phyloP scores from a whole-genome alignment of 2,888 invertebrate genomes.

The Muscina levida region DNA sequence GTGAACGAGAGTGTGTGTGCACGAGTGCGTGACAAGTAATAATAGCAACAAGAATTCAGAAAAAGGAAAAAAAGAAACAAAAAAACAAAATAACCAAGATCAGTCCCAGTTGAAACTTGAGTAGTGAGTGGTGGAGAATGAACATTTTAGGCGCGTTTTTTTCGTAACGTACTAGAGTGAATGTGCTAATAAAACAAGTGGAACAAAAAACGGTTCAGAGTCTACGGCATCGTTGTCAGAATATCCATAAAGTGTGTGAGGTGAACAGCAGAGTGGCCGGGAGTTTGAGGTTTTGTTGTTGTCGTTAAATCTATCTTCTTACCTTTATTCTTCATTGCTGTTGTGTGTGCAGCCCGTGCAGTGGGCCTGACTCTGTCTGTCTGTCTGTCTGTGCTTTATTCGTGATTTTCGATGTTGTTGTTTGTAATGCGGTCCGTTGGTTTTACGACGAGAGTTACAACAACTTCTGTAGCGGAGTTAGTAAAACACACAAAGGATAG shows the following conservation, averaged over 20 bases:
- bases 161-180: neutral
- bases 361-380: no score
- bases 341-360: neutral
- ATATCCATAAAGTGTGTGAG: neutral
- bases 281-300: neutral
- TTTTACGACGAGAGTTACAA: slow-evolving; percentile 9
- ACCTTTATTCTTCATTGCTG: neutral
- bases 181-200: slow-evolving; percentile 16
- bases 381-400: no score
- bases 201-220: slow-evolving; percentile 19
- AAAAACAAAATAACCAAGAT: no score
- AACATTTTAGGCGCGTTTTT: slow-evolving; percentile 14
- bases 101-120: slow-evolving; percentile 22
- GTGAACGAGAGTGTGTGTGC: slow-evolving; percentile 25
- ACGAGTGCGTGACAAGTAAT: neutral
- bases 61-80: neutral
- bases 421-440: neutral
- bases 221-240: neutral
- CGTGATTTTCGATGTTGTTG: neutral
- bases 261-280: neutral
- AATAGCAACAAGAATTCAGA: neutral
- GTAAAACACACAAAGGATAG: neutral
- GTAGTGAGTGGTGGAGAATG: neutral
- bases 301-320: neutral
- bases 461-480: slow-evolving; percentile 12